A percentile compares a stretch with the other conserved stretches of the same genome.
Conservation (phyloP, 2,888 invertebrate genomes). For the Sarcophaga rosellei region DNA sequence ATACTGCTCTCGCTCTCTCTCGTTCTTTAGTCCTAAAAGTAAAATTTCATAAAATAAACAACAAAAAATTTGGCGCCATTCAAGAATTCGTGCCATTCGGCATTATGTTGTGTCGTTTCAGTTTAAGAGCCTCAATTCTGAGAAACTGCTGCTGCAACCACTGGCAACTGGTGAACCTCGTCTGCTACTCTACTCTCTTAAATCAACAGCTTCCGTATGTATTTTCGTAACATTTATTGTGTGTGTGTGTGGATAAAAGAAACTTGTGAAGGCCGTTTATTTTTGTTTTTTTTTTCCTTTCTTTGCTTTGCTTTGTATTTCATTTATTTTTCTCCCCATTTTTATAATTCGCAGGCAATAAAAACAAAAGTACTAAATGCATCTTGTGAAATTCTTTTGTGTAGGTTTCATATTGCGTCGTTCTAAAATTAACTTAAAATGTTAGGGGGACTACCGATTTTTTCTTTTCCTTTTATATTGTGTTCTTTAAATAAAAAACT, state of each 20-base stretch:
- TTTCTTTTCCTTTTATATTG: too few species aligned
- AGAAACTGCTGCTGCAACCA: not conserved
- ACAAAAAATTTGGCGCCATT: conserved; percentile 66
- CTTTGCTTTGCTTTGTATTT: conserved; percentile 8
- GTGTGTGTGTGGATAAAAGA: not conserved
- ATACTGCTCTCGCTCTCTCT: not conserved
- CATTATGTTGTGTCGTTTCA: not conserved
- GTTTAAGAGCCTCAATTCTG: not conserved
- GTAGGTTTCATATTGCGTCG: not conserved
- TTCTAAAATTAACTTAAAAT: not conserved
- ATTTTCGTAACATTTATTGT: not conserved
- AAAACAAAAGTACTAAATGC: conserved; percentile 22
- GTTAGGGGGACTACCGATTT: not conserved
- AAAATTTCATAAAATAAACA: conserved; percentile 23
- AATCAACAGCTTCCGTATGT: conserved; percentile 28
- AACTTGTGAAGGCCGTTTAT: conserved; percentile 48
- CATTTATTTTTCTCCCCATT: not conserved
- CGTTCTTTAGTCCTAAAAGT: not conserved
- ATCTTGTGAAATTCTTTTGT: conserved; percentile 37
- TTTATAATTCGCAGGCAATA: not conserved
- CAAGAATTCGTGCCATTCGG: conserved; percentile 4
- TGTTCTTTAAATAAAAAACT: too few species aligned
- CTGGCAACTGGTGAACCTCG: not conserved
- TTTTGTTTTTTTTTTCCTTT: conserved; percentile 1
- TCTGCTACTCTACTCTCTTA: conserved; percentile 20